Evolutionary conservation across 2,113 vertebrate genomes (phyloP), one percentile per base, ranked within the genome.

Genomic region (Henicopernis longicauda): DNA sequence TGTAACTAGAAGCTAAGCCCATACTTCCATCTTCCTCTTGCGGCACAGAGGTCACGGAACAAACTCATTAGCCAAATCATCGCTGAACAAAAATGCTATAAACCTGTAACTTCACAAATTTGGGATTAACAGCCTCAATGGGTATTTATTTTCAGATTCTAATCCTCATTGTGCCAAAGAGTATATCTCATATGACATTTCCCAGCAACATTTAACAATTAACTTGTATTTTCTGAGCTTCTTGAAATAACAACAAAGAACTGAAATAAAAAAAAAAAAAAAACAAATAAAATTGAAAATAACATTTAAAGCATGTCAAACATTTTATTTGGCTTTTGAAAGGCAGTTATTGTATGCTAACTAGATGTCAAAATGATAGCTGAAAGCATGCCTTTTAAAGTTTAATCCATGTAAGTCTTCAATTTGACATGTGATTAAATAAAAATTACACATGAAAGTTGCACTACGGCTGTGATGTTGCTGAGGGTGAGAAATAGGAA

Each of bases 321-420:
- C 79, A 95, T 97, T 97, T 95, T 95, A 98, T 96, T 97, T 95
- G 27, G 76, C 82, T 96, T 96, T 96, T 96, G 95, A 98, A 96
- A 97, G 93, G 90, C 91, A 93, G 92, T 95, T 98, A 97, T 97
- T 97, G 81, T 83, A 95, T 97, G 94, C 91, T 97, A 97, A 89
- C 90, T 89, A 97, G 92, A 90, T 89, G 90, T 94, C 90, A 97
- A 89, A 97, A 94, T 95, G 90, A 93, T 88, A 89, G 70, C 93
- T 97, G 93, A 96, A 97, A 95, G 74, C 45, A 93, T 50, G 93
- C 72, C 86, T 94, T 96, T 98, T 86, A 97, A 97, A 98, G 54
- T 95, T 97, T 94, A 98, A 93, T 96, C 79, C 73, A 85, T 91
- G 67, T 92, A 88, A 96, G 96, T 81, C 95, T 62, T 89, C 89